These are phyloP conservation scores for Galeopterus variegatus DNA, from an alignment of 2,113 vertebrate genomes.

Conservation along the genomic window DNA sequence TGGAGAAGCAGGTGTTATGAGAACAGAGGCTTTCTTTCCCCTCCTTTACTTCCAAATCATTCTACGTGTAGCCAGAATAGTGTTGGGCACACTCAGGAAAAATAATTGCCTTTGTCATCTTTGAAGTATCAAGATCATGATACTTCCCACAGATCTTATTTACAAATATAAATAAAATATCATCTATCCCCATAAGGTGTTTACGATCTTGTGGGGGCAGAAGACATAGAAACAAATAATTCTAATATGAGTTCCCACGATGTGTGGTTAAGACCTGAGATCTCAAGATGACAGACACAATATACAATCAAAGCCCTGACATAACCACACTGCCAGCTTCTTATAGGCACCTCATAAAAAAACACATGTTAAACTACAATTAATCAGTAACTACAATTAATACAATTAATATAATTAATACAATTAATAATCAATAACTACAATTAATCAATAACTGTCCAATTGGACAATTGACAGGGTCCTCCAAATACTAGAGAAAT, in stretches of 20 bases:
- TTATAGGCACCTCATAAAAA: not conserved
- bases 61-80: not conserved
- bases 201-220: not conserved
- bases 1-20: not conserved
- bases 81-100: not conserved
- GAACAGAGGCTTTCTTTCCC: not conserved
- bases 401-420: too few species aligned
- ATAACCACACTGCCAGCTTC: not conserved
- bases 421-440: not conserved
- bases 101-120: not conserved
- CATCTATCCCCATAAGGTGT: not conserved
- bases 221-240: not conserved
- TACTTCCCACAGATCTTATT: not conserved
- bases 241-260: not conserved
- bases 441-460: not conserved
- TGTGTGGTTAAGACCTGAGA: not conserved
- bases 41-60: not conserved
- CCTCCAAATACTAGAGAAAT: not conserved
- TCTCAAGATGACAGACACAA: not conserved
- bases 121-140: not conserved
- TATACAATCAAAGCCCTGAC: not conserved
- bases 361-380: not conserved
- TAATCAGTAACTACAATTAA: not conserved
- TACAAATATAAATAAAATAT: slow-evolving; percentile 25
- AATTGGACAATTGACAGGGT: not conserved